phyloP scores from a whole-genome alignment of 2,113 vertebrate species.

The Phaethon lepturus region DNA sequence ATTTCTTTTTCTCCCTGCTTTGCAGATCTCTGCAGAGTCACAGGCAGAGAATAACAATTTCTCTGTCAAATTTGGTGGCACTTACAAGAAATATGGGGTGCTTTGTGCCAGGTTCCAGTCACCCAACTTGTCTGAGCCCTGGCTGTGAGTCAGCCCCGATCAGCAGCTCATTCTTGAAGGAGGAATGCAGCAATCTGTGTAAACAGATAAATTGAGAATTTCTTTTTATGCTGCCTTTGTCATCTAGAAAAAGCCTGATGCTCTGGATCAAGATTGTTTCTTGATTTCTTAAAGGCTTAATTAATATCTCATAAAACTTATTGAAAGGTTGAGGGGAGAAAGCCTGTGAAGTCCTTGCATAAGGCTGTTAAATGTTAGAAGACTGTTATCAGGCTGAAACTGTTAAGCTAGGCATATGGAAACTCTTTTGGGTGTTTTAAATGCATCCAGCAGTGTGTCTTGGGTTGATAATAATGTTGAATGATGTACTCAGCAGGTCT shows the following conservation, averaged over 20 bases:
- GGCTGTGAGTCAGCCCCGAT: background rate
- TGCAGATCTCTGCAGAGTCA: background rate
- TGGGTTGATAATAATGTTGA: background rate
- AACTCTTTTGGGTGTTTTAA: background rate
- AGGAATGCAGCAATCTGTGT: background rate
- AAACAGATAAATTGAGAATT: background rate
- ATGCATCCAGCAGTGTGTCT: background rate
- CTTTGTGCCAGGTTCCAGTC: background rate
- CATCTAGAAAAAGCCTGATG: background rate
- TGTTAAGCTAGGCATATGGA: background rate
- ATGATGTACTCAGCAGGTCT: background rate
- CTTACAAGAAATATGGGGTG: background rate
- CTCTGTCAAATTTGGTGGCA: background rate
- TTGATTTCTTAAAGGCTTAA: background rate
- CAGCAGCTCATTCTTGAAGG: background rate
- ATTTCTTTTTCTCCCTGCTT: background rate
- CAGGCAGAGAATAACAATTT: background rate
- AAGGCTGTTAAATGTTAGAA: background rate
- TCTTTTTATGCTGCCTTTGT: background rate
- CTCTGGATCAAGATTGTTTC: background rate
- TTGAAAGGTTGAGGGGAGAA: background rate
- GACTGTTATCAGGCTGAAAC: background rate
- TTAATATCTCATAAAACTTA: background rate
- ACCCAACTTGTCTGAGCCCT: background rate
- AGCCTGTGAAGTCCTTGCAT: background rate